These are phyloP conservation scores for Sarcophaga subvicina DNA, from an alignment of 2,888 invertebrate genomes.

Conservation along the genomic window DNA sequence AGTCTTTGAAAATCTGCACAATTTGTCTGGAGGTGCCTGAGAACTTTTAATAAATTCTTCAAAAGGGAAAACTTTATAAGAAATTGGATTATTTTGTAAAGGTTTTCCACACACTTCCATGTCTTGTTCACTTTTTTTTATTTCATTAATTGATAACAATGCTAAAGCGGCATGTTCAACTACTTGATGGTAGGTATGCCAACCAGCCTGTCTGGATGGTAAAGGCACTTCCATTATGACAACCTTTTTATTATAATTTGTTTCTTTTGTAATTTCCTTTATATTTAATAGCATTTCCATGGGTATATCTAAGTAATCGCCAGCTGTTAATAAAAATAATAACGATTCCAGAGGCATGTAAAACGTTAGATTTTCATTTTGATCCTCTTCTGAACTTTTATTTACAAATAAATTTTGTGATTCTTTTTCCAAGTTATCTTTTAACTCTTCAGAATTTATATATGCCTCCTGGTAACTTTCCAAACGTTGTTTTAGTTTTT, in stretches of 20 bases:
- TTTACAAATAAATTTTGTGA: constrained; percentile 28
- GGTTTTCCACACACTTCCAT: background rate
- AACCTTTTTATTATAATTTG: constrained; percentile 52
- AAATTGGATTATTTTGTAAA: constrained; percentile 39
- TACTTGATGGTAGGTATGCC: constrained; percentile 75
- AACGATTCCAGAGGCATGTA: constrained; percentile 74
- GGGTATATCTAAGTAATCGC: constrained; percentile 75
- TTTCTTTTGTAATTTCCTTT: constrained; percentile 7
- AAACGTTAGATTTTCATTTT: background rate
- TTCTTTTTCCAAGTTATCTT: constrained; percentile 37
- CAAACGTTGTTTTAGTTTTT: constrained; percentile 70
- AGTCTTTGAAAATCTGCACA: constrained; percentile 67
- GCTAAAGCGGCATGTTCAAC: constrained; percentile 68
- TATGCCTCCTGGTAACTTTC: constrained; percentile 67
- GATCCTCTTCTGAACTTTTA: background rate
- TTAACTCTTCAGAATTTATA: constrained; percentile 27
- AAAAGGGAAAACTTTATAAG: constrained; percentile 49
- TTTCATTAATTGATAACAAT: constrained; percentile 56
- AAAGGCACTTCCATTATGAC: constrained; percentile 75
- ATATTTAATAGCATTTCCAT: constrained; percentile 74
- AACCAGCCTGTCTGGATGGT: constrained; percentile 76
- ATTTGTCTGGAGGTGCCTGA: background rate
- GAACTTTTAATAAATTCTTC: constrained; percentile 64
- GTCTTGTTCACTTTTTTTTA: background rate
- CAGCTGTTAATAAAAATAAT: constrained; percentile 74